Base-by-base conservation (phyloP, 2,888 invertebrate genomes). In the Epirrhoe alternata region DNA sequence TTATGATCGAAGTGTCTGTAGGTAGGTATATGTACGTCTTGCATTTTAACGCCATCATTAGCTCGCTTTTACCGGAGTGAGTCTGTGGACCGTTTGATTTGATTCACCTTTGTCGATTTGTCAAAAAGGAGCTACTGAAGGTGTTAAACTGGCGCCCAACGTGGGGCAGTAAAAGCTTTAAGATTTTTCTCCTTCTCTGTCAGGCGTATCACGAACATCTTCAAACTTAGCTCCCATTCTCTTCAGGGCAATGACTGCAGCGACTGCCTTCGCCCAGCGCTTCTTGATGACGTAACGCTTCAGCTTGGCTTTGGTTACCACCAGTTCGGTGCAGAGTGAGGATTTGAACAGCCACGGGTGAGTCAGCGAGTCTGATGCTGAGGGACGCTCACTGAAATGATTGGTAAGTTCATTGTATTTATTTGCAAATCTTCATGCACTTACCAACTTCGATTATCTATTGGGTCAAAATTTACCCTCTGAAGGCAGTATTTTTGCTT, bases 261-360 rank as follows among this genome's bases (percentile, higher is more conserved):
- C 96, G 38, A 97, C 97, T 0, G 97, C 97, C 88, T 97, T 98
- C 76, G 97, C 95, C 98, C 98, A 98, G 53, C 98, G 95, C 83
- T 97, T 96, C 89, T 97, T 96, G 88, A 97, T 97, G 69, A 98
- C 97, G 86, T 97, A 98, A 70, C 97, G 94, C 87, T 97, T 97
- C 74, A 98, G 92, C 84, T 97, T 96, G 33, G 95, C 95, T 86
- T 97, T 98, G 78, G 96, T 96, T 70, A 97, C 94, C 70, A 94
- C 95, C 58, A 97, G 94, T 74, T 95, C 96, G 24, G 95, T 95
- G 84, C 95, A 95, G 54, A 95, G 92, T 0, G 95, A 94, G 7
- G 94, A 94, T 71, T 94, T 94, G 70, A 94, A 92, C 74, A 98
- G 92, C 98, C 98, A 98, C 6, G 95, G 95, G 86, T 98, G 98